A percentile compares a stretch with the other conserved stretches of the same genome.
Conservation (phyloP, 2,888 invertebrate species). For the Agonopterix alstromeriana region DNA sequence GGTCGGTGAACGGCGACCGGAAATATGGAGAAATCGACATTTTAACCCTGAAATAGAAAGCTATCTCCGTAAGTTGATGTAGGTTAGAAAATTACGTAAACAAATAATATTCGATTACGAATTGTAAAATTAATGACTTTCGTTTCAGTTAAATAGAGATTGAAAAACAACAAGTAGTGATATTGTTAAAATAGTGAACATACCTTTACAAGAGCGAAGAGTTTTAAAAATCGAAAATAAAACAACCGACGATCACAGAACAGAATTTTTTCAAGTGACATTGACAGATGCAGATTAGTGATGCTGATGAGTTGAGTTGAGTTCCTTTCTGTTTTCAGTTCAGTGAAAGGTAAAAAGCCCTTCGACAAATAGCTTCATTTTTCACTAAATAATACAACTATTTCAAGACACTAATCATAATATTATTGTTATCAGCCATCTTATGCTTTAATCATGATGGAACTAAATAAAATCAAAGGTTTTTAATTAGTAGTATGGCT, state of each 20-base stretch:
- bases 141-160: too few species aligned
- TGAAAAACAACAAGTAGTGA: neutral
- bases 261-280: neutral
- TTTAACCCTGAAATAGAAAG: constrained; percentile 16
- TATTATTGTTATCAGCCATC: too few species aligned
- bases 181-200: neutral
- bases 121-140: too few species aligned
- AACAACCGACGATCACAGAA: neutral
- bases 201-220: constrained; percentile 1
- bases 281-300: neutral
- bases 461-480: too few species aligned
- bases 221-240: neutral
- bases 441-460: too few species aligned
- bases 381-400: too few species aligned
- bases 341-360: too few species aligned
- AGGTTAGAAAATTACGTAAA: constrained; percentile 50
- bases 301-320: too few species aligned
- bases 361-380: too few species aligned
- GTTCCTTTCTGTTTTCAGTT: too few species aligned
- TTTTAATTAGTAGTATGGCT: too few species aligned
- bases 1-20: constrained; percentile 83
- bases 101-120: constrained; percentile 16
- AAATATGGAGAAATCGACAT: constrained; percentile 82
- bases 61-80: neutral
- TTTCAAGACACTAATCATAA: too few species aligned